Conservation (phyloP, 2,797 vertebrate species). For the Pangasius djambal region DNA sequence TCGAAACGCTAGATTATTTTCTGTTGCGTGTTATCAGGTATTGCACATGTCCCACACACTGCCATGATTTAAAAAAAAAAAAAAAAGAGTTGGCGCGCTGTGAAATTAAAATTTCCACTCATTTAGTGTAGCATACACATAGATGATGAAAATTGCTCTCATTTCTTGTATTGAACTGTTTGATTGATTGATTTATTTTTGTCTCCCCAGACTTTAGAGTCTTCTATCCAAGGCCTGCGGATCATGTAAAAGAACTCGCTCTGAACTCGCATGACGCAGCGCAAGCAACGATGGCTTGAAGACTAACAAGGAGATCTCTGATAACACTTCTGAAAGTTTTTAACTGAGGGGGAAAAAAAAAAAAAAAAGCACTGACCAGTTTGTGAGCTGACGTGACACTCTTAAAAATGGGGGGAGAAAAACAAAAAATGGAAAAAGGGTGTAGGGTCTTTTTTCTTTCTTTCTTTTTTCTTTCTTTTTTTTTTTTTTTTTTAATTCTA, state of each 20-base stretch:
- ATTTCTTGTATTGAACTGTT: not conserved
- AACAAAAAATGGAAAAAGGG: slow-evolving; percentile 48
- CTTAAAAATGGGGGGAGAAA: slow-evolving; percentile 64
- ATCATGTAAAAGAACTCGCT: slow-evolving; percentile 89
- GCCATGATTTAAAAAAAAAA: not conserved
- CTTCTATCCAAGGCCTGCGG: slow-evolving; percentile 94
- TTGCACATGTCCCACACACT: not conserved
- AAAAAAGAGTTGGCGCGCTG: not conserved
- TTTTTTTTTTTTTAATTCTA: slow-evolving; percentile 80
- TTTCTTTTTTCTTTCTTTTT: slow-evolving; percentile 60
- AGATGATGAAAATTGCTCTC: not conserved
- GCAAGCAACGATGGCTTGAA: slow-evolving; percentile 55
- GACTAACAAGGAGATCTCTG: slow-evolving; percentile 64
- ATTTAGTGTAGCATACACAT: not conserved
- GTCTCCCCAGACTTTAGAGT: slow-evolving; percentile 89
- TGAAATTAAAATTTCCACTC: not conserved
- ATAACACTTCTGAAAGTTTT: slow-evolving; percentile 62
- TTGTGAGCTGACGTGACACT: slow-evolving; percentile 79
- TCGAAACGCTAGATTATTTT: not conserved
- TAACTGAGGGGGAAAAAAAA: slow-evolving; percentile 34
- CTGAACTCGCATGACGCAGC: slow-evolving; percentile 71
- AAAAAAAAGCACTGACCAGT: slow-evolving; percentile 68
- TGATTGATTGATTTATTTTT: slow-evolving; percentile 38
- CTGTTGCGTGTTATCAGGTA: not conserved
- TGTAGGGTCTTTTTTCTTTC: slow-evolving; percentile 62